Conservation (phyloP, 2,888 invertebrate genomes). For the Caenorhabditis imperialis region DNA sequence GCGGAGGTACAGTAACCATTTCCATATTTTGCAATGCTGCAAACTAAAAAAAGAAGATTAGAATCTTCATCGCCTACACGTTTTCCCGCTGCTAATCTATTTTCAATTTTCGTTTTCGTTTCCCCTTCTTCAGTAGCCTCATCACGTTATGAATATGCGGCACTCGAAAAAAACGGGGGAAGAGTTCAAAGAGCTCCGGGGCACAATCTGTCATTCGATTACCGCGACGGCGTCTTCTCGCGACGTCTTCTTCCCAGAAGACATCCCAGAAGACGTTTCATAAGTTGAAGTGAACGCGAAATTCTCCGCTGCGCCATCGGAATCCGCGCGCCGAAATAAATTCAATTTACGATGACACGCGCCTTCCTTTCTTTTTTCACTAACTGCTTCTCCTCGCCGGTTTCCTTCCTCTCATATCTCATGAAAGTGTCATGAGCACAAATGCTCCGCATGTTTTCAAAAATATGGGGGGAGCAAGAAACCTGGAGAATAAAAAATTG, state of each 20-base stretch:
- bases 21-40: no score
- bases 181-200: constrained; percentile 2
- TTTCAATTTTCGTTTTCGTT: no score
- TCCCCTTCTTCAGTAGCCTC: no score
- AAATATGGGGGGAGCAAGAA: constrained; percentile 7
- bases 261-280: constrained; percentile 31
- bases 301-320: constrained; percentile 31
- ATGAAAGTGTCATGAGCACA: constrained; percentile 50
- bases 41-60: no score
- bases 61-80: no score
- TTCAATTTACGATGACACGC: constrained; percentile 50
- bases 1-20: no score
- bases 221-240: constrained; percentile 24
- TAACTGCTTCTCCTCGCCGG: constrained; percentile 7
- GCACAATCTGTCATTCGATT: constrained; percentile 48
- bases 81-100: no score
- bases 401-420: constrained; percentile 36
- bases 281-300: constrained; percentile 53
- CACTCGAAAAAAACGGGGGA: constrained; percentile 34
- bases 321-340: constrained; percentile 38
- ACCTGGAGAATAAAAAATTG: constrained; percentile 26
- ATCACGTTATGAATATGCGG: no score
- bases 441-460: constrained; percentile 3
- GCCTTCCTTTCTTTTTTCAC: constrained; percentile 11
- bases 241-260: constrained; percentile 9